phyloP scores from a whole-genome alignment of 2,113 vertebrate genomes.

The Corydoras maculifer region DNA sequence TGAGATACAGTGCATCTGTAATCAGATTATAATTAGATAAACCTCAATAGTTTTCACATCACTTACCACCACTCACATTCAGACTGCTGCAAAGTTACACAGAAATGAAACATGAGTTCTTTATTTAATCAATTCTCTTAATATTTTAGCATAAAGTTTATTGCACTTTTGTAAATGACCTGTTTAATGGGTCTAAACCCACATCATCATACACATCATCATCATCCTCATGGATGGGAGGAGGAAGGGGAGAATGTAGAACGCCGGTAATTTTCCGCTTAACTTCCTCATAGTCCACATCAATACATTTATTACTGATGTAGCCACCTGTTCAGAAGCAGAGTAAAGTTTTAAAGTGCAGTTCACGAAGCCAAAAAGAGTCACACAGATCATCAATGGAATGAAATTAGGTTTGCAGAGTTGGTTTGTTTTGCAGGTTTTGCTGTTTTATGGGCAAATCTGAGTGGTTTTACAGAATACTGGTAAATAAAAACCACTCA shows the following conservation, averaged over 20 bases:
- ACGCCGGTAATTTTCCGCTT: slow-evolving; percentile 46
- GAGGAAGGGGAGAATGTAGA: neutral
- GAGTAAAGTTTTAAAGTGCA: neutral
- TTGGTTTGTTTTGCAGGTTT: no score
- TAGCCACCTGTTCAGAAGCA: slow-evolving; percentile 59
- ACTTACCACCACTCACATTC: slow-evolving; percentile 56
- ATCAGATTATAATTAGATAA: neutral
- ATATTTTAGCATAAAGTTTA: no score
- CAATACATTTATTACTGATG: slow-evolving; percentile 64
- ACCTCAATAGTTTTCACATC: neutral
- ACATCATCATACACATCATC: slow-evolving; percentile 39
- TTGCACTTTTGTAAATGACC: slow-evolving; percentile 42
- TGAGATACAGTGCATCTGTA: neutral
- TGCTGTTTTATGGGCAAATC: no score
- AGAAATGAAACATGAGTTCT: no score
- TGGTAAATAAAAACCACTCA: no score
- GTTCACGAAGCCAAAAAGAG: neutral
- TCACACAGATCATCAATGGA: no score
- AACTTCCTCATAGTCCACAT: slow-evolving; percentile 65
- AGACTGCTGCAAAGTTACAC: slow-evolving; percentile 50
- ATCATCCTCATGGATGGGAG: slow-evolving; percentile 36
- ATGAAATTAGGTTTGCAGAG: no score
- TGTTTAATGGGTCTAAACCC: slow-evolving; percentile 43
- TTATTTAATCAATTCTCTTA: no score
- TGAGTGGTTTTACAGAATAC: no score